Base-by-base conservation (phyloP, 1,140 invertebrate species). In the Kradibia gibbosae region DNA sequence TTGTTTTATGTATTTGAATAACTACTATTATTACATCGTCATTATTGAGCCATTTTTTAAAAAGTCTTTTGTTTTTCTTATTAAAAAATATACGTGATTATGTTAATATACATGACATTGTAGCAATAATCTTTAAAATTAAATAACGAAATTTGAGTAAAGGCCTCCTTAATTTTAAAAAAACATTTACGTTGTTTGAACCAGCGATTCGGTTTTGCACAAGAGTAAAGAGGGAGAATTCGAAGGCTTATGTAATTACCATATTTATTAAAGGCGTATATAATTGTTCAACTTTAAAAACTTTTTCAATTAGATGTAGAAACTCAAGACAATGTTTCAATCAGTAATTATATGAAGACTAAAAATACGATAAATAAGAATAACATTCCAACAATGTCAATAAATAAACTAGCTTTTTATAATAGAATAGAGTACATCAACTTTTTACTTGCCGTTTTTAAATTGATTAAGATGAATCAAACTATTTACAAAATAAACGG, bases 181-280 rank as follows among this genome's bases (percentile, higher is more conserved):
- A 62, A 62, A 62, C n/a, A 60, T 13, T 53, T 28, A 7, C 4
- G 57, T 77, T 60, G 22, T 48, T 25, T 10, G 45, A 45, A 28
- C 77, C 62, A 34, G 77, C 77, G 77, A 78, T 78, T 78, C 48
- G 57, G 45, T 78, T 71, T 36, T 67, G 10, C 25, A 57, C 45
- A 55, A 78, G 39, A 62, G 67, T n/a, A 67, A 67, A 17, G 22
- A 25, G 20, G 4, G 20, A 80, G 10, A 80, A 60, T 57, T 15
- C 39, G 10, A n/a, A 60, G 13, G 55, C 72, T 80, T 60, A 57
- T 77, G 48, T 20, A 76, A 76, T 81, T 81, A 81, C 80, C 80
- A 81, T 81, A 81, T 81, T 81, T 81, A 55, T 81, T 71, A 76
- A 74, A 71, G 73, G 55, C 78, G 28, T 39, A 50, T 73, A 28